Conservation (phyloP, 2,113 vertebrate species). For the Kryptolebias marmoratus region DNA sequence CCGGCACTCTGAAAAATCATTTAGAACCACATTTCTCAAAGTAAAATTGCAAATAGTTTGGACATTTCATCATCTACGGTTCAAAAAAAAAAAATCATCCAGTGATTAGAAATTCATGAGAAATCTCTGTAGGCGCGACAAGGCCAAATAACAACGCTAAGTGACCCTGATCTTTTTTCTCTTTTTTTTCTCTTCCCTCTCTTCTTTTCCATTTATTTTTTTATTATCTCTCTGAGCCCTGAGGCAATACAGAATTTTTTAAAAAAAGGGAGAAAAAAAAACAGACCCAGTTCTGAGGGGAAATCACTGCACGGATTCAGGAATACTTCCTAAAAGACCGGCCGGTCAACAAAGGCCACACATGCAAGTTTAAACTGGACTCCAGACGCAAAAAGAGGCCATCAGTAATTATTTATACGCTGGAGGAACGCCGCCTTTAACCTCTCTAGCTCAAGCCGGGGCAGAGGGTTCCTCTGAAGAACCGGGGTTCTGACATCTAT, state of each 20-base stretch:
- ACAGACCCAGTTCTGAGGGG: neutral
- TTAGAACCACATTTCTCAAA: neutral
- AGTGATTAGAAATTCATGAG: constrained; percentile 3
- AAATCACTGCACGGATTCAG: neutral
- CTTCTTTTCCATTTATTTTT: neutral
- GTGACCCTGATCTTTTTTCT: neutral
- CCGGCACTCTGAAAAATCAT: no score
- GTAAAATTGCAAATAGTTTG: neutral
- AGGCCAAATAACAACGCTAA: neutral
- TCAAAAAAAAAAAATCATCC: neutral
- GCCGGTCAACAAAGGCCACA: neutral
- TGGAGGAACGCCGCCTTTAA: no score
- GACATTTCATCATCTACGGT: neutral
- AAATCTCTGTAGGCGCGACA: neutral
- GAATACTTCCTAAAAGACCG: neutral
- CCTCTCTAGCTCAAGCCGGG: no score
- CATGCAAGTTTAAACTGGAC: neutral
- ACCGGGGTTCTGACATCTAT: no score
- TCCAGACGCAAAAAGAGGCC: no score
- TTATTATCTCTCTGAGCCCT: neutral
- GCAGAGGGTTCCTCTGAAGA: no score
- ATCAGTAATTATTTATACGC: no score
- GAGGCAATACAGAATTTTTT: neutral
- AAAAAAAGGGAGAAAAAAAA: neutral
- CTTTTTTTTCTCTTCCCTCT: neutral